phyloP scores from a whole-genome alignment of 1,140 invertebrate genomes.

The Ceratina calcarata region DNA sequence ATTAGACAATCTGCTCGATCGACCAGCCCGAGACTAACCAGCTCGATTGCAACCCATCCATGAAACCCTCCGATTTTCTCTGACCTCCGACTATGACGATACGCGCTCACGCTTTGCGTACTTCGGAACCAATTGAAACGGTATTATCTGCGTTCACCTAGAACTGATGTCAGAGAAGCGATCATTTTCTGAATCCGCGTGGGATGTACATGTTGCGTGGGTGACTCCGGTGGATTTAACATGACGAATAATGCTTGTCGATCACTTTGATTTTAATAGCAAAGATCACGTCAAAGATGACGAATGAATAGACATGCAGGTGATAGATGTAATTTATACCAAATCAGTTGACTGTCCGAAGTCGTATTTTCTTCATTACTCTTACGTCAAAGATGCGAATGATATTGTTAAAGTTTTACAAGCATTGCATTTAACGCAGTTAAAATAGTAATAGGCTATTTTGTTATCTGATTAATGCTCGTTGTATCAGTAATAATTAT shows the following conservation, averaged over 20 bases:
- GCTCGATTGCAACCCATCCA: not conserved
- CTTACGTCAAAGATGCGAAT: too few species aligned
- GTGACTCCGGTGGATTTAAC: not conserved
- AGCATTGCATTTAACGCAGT: too few species aligned
- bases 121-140: constrained; percentile 1
- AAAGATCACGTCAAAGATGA: not conserved
- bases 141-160: not conserved
- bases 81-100: constrained; percentile 52
- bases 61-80: constrained; percentile 37
- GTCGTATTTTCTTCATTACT: not conserved
- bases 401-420: too few species aligned
- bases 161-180: not conserved
- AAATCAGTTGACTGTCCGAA: not conserved
- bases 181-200: constrained; percentile 22
- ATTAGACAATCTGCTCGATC: not conserved
- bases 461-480: too few species aligned
- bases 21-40: not conserved
- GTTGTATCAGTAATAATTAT: too few species aligned
- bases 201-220: constrained; percentile 37
- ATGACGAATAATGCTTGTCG: constrained; percentile 4
- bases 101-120: not conserved
- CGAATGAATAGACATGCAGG: not conserved
- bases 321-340: not conserved
- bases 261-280: constrained; percentile 6
- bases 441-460: too few species aligned